Evolutionary conservation across 2,888 invertebrate genomes (phyloP), one percentile per base, ranked within the genome.

Genomic region (Dicycla oo): DNA sequence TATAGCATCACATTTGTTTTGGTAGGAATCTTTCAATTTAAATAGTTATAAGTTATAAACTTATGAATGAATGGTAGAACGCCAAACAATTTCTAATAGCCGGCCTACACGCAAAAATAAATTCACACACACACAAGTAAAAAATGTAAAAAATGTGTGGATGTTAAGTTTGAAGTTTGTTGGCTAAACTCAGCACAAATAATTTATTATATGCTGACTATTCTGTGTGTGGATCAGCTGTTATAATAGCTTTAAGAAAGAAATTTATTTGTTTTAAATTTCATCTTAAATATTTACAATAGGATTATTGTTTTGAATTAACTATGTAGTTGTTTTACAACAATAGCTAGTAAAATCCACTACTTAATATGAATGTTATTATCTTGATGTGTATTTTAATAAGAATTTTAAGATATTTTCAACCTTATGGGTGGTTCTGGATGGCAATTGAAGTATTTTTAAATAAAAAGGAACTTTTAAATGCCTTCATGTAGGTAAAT

Each of bases 201-300:
- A 61, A 18, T n/a, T 61, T 61, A 18, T 61, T 61, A 23, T 56
- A 13, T 30, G 6, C 54, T 10, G 0, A 40, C 38, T 15, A 40
- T n/a, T n/a, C n/a, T 38, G 20, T 40, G 43, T 53, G 23, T 26
- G 11, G 11, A n/a, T 15, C 26, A 66, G n/a, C 26, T 68, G 68
- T 38, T 49, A 43, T n/a, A n/a, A n/a, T n/a, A n/a, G n/a, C n/a
- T n/a, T n/a, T n/a, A 18, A 40, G 4, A 2, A 43, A 51, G 7
- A 45, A 69, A 23, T 4, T 61, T 26, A 51, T 23, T 26, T 76
- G 7, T 76, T 64, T 53, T 40, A 47, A n/a, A 61, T 53, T 45
- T 45, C 20, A n/a, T 8, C 20, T 51, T 53, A 38, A 72, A 49
- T 78, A 82, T 67, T 79, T 53, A 64, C 49, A 64, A 8, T 63